Evolutionary conservation across 1,140 invertebrate genomes (phyloP).

Genomic region (Pogonomyrmex californicus): DNA sequence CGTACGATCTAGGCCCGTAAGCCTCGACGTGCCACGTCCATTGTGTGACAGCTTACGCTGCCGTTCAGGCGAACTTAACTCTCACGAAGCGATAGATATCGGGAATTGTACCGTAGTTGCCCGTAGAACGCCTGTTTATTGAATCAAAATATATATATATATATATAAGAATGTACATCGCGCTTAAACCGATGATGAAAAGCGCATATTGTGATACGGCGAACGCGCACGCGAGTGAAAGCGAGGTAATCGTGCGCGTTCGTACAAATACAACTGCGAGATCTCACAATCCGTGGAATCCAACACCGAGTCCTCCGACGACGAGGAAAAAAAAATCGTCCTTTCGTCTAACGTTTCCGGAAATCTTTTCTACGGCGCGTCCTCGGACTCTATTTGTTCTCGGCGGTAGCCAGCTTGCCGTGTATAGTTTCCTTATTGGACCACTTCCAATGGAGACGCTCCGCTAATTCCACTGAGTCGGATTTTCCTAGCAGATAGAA

Average conservation of each 20-base stretch:
- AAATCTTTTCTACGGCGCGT: constrained; percentile 26
- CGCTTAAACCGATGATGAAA: background rate
- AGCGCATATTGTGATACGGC: background rate
- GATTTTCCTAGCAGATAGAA: constrained; percentile 58
- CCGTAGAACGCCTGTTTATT: background rate
- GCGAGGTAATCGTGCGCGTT: background rate
- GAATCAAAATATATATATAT: background rate
- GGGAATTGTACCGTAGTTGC: background rate
- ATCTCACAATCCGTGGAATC: constrained; percentile 3
- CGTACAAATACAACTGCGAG: background rate
- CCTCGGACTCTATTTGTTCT: constrained; percentile 23
- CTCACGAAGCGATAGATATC: constrained; percentile 46
- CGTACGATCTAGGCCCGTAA: constrained; percentile 70
- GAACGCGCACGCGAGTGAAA: background rate
- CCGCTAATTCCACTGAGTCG: constrained; percentile 58
- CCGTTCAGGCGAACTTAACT: constrained; percentile 29
- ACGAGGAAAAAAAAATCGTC: constrained; percentile 4
- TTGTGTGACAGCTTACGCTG: constrained; percentile 17
- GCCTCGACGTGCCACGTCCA: background rate
- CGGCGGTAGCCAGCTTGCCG: background rate
- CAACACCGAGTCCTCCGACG: constrained; percentile 3
- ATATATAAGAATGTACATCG: background rate
- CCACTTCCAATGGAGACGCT: constrained; percentile 44
- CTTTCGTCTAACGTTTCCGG: constrained; percentile 55
- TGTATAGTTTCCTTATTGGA: background rate